These are phyloP conservation scores for Gnathochromis pfefferi DNA, from an alignment of 2,113 vertebrate genomes.

Conservation along the genomic window DNA sequence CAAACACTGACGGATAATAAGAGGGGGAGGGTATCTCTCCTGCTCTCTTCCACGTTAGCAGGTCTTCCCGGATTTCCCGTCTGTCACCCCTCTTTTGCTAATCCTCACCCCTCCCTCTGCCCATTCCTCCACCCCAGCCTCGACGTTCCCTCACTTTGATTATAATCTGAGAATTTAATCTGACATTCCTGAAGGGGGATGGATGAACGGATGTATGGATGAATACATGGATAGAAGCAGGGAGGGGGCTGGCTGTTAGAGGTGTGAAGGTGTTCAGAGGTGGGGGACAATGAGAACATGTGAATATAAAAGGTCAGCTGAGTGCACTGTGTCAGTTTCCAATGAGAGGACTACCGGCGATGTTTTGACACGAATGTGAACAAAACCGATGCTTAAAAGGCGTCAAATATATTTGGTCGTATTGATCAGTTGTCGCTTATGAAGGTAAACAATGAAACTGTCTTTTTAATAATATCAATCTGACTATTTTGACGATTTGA, in stretches of 20 bases:
- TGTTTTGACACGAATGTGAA: neutral
- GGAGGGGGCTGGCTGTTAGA: neutral
- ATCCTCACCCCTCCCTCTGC: conserved; percentile 28
- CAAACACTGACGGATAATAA: neutral
- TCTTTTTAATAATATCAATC: neutral
- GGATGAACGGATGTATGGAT: neutral
- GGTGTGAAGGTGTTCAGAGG: conserved; percentile 5
- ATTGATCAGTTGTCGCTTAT: rapidly evolving
- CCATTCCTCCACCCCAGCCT: neutral
- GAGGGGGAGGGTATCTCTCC: neutral
- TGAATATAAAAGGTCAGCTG: neutral
- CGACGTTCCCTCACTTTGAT: conserved; percentile 2
- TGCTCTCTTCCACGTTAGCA: conserved; percentile 11
- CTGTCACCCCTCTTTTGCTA: conserved; percentile 55
- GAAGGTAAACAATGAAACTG: neutral
- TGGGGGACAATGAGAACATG: neutral
- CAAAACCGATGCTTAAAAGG: rapidly evolving
- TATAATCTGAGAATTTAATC: conserved; percentile 43
- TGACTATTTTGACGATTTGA: rapidly evolving
- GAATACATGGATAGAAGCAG: neutral
- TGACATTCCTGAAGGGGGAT: conserved; percentile 25
- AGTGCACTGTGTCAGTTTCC: neutral
- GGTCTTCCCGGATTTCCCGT: conserved; percentile 41
- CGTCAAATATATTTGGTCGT: rapidly evolving
- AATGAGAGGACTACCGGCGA: neutral